These are phyloP conservation scores for Cuculus canorus DNA, from an alignment of 2,797 vertebrate genomes.

Conservation along the genomic window DNA sequence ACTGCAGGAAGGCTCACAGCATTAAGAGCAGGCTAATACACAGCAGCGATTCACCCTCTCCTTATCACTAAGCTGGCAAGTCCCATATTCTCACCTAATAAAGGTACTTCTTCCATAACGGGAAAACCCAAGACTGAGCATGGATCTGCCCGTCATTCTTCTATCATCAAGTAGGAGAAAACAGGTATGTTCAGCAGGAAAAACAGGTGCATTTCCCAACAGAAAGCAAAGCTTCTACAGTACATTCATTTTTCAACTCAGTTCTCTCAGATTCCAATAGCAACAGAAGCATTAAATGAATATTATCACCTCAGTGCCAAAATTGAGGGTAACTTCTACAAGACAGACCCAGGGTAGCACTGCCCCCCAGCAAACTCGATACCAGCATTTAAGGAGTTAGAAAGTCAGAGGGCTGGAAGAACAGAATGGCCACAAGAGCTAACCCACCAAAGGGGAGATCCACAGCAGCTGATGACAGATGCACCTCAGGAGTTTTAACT, in stretches of 20 bases:
- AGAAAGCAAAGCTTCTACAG: not conserved
- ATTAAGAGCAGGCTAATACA: too few species aligned
- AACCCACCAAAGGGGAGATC: not conserved
- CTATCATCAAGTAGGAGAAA: not conserved
- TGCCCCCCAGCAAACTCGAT: not conserved
- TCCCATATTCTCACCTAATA: not conserved
- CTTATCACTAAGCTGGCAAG: not conserved
- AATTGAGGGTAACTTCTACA: rapidly evolving
- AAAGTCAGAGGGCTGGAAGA: not conserved
- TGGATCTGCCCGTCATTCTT: not conserved
- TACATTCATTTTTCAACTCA: not conserved
- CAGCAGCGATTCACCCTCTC: not conserved
- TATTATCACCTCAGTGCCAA: not conserved
- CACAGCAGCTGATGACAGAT: not conserved
- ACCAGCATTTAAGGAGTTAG: not conserved
- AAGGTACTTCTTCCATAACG: not conserved
- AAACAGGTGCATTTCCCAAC: not conserved
- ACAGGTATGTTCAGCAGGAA: not conserved
- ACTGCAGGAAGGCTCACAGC: not conserved
- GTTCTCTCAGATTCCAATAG: not conserved
- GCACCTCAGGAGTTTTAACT: not conserved
- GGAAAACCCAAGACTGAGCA: not conserved
- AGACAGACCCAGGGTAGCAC: rapidly evolving
- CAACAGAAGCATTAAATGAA: not conserved
- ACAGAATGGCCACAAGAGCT: not conserved